Conservation (phyloP, 2,113 vertebrate species). For the Cyphomyrus plagiostoma region DNA sequence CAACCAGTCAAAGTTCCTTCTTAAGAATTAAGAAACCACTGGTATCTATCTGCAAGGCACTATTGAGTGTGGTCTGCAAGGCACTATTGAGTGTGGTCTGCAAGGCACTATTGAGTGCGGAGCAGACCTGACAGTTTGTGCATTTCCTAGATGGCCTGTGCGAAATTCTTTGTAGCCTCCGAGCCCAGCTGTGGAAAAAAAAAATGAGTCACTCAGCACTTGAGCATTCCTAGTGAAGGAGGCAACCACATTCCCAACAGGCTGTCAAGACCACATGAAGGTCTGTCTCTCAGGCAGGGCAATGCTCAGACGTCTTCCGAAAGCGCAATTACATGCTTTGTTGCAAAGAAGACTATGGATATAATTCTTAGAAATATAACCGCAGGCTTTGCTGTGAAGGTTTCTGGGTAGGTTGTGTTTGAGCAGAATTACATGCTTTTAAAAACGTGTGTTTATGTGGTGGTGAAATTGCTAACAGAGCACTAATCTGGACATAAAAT, state of each 20-base stretch:
- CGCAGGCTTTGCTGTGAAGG: background rate
- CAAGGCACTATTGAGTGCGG: background rate
- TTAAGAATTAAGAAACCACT: background rate
- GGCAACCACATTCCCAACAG: slow-evolving; percentile 2
- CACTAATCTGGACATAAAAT: slow-evolving; percentile 1
- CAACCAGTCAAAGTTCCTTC: background rate
- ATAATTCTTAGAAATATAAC: slow-evolving; percentile 3
- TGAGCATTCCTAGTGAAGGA: background rate
- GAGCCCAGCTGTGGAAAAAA: background rate
- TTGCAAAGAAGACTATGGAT: slow-evolving; percentile 3
- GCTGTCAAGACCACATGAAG: slow-evolving; percentile 14
- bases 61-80: background rate
- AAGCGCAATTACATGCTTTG: slow-evolving; percentile 13
- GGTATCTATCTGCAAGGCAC: background rate
- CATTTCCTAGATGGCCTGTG: background rate
- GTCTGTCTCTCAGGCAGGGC: background rate
- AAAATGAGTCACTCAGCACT: background rate
- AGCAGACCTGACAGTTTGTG: background rate
- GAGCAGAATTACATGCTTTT: slow-evolving; percentile 10
- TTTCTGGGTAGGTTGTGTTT: background rate
- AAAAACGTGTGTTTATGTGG: slow-evolving; percentile 17
- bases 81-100: background rate
- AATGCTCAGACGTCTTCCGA: background rate
- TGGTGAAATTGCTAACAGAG: background rate
- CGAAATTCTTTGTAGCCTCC: background rate